phyloP scores from a whole-genome alignment of 2,888 invertebrate species.

The Acanthosepion lycidas region DNA sequence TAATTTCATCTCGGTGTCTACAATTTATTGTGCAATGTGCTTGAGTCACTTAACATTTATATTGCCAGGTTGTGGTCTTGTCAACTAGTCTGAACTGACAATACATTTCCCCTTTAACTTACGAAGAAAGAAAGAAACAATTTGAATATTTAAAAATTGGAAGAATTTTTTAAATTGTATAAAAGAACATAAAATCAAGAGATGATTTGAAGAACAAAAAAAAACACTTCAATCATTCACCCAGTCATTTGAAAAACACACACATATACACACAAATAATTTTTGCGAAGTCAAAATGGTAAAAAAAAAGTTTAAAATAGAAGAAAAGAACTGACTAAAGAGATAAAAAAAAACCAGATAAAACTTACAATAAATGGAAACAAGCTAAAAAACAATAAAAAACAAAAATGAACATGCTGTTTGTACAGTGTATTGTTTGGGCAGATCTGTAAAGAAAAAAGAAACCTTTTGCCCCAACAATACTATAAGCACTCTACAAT shows the following conservation, averaged over 20 bases:
- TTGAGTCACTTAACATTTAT: slow-evolving; percentile 40
- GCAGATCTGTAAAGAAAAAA: background rate
- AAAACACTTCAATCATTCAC: background rate
- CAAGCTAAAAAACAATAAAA: background rate
- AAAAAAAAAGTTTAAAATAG: background rate
- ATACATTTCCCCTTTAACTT: slow-evolving; percentile 37
- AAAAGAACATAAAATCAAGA: background rate
- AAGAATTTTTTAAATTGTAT: no score
- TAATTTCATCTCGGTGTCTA: slow-evolving; percentile 43
- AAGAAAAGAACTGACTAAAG: background rate
- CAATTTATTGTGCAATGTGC: slow-evolving; percentile 39
- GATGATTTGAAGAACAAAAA: background rate
- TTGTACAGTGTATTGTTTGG: slow-evolving; percentile 1
- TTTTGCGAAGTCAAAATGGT: background rate
- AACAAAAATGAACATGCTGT: slow-evolving; percentile 18
- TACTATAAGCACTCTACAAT: slow-evolving; percentile 2
- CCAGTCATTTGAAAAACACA: background rate
- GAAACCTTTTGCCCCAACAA: background rate
- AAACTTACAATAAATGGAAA: background rate
- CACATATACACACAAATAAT: background rate
- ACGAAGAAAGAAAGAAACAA: background rate
- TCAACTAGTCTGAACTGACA: slow-evolving; percentile 46
- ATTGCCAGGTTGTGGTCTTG: slow-evolving; percentile 47
- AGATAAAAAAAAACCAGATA: background rate
- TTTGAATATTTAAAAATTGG: background rate